A percentile compares a stretch with the other conserved stretches of the same genome.
phyloP scores from a whole-genome alignment of 2,797 vertebrate genomes.

The Argya squamiceps region DNA sequence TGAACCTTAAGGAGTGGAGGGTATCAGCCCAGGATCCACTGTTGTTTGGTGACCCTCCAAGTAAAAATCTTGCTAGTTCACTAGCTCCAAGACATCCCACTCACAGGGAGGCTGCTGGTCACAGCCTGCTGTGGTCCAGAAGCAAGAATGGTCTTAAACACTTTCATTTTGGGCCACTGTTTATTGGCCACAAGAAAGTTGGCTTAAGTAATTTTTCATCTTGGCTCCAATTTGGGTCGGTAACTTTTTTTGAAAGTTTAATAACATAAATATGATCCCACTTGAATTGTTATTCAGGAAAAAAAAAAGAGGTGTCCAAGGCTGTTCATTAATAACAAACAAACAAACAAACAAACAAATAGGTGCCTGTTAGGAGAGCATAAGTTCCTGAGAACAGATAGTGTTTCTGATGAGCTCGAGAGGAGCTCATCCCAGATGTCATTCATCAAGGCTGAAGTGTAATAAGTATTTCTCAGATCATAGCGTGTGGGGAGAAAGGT shows the following conservation, averaged over 20 bases:
- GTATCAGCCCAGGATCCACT: not conserved
- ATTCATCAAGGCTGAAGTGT: fast-evolving
- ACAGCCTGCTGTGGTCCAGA: not conserved
- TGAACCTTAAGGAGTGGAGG: not conserved
- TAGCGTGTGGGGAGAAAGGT: fast-evolving
- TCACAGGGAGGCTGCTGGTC: not conserved
- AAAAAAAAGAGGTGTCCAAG: not conserved
- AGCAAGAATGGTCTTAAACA: not conserved
- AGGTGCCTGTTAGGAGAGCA: fast-evolving
- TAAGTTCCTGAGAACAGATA: not conserved
- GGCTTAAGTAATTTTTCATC: not conserved
- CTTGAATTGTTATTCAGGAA: not conserved
- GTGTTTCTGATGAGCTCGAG: not conserved
- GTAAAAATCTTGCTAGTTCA: not conserved
- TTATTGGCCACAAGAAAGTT: not conserved
- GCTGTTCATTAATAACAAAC: fast-evolving
- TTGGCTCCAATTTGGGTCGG: fast-evolving
- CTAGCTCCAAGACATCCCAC: not conserved
- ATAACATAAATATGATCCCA: not conserved
- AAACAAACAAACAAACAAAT: too few relatives aligned
- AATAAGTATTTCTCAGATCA: not conserved
- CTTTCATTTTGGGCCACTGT: not conserved
- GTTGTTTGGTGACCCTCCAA: not conserved
- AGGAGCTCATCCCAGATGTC: not conserved
- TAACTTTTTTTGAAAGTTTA: not conserved